phyloP scores from a whole-genome alignment of 1,140 invertebrate species.

The Scaptomyza hsui region DNA sequence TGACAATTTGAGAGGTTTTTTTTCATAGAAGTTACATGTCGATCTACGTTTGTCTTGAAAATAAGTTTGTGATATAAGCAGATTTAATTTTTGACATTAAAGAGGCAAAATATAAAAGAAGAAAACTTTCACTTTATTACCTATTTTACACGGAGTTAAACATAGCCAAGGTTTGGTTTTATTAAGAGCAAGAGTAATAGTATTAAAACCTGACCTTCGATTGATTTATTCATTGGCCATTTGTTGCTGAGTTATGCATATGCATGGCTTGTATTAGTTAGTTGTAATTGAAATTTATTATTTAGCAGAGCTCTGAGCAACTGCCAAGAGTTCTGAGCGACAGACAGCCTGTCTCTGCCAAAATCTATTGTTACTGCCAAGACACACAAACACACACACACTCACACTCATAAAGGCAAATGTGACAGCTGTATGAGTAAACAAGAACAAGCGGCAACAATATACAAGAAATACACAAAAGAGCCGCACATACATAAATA shows the following conservation, averaged over 20 bases:
- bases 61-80: too few relatives aligned
- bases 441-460: not conserved
- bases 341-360: conserved; percentile 18
- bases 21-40: too few relatives aligned
- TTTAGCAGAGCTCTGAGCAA: conserved; percentile 59
- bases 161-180: conserved; percentile 2
- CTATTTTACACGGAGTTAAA: too few relatives aligned
- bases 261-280: conserved; percentile 29
- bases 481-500: conserved; percentile 67
- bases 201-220: conserved; percentile 9
- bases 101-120: too few relatives aligned
- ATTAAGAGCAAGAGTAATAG: conserved; percentile 1
- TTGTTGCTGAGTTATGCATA: conserved; percentile 35
- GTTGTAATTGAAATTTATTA: conserved; percentile 74
- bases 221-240: conserved; percentile 57
- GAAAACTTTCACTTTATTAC: too few relatives aligned
- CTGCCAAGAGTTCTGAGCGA: conserved; percentile 31
- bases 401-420: conserved; percentile 11
- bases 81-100: too few relatives aligned
- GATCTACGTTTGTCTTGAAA: too few relatives aligned
- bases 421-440: conserved; percentile 25
- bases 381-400: conserved; percentile 22
- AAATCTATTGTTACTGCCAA: conserved; percentile 41
- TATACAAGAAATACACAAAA: conserved; percentile 23
- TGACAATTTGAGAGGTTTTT: too few relatives aligned